Percentiles rank a stretch among this genome's conserved stretches.
Conservation (phyloP, 2,888 invertebrate species). For the Trachelus iudaicus region DNA sequence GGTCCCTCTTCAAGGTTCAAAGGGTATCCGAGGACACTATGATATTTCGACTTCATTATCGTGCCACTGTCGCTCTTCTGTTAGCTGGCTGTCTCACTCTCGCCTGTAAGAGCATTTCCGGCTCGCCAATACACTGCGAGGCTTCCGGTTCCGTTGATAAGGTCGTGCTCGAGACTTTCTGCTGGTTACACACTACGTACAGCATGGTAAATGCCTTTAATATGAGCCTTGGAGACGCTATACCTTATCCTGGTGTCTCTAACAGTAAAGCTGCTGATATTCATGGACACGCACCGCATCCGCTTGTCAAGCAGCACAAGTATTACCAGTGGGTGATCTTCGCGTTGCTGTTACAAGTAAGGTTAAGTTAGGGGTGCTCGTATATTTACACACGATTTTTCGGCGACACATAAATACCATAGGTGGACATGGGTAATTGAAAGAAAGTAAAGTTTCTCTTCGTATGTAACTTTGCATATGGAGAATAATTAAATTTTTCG, state of each 20-base stretch:
- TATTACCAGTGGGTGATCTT: slow-evolving; percentile 74
- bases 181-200: slow-evolving; percentile 94
- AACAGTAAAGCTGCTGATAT: slow-evolving; percentile 69
- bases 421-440: background rate
- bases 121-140: slow-evolving; percentile 66
- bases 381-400: background rate
- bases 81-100: slow-evolving; percentile 68
- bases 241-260: slow-evolving; percentile 83
- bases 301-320: slow-evolving; percentile 65
- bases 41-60: slow-evolving; percentile 68
- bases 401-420: background rate
- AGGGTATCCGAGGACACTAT: slow-evolving; percentile 65
- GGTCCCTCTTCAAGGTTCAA: slow-evolving; percentile 61
- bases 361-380: slow-evolving; percentile 14
- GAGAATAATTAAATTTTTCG: background rate
- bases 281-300: slow-evolving; percentile 67
- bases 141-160: slow-evolving; percentile 67
- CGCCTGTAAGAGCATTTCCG: slow-evolving; percentile 66
- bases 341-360: slow-evolving; percentile 70
- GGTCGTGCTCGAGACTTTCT: slow-evolving; percentile 89
- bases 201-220: slow-evolving; percentile 79
- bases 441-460: background rate
- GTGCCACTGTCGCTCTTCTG: slow-evolving; percentile 68
- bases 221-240: slow-evolving; percentile 73
- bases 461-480: background rate